Percentiles rank a stretch among this genome's conserved stretches.
These are phyloP conservation scores for Hyles lineata DNA, from an alignment of 2,888 invertebrate species.

Conservation along the genomic window DNA sequence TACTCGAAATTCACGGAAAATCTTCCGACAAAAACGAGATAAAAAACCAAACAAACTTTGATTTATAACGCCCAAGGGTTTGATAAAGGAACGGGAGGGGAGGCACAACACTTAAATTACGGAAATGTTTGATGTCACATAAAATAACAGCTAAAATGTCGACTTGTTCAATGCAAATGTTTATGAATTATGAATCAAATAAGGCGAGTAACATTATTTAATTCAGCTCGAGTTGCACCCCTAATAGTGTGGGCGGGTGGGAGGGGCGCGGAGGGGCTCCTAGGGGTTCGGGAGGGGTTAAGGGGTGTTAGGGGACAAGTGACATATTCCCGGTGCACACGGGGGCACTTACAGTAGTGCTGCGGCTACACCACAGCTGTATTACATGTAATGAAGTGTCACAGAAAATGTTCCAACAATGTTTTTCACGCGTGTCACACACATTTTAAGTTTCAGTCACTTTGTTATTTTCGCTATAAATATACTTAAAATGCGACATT, in stretches of 20 bases:
- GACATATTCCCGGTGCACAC: conserved; percentile 76
- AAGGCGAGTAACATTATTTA: conserved; percentile 68
- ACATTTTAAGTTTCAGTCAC: background rate
- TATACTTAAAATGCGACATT: background rate
- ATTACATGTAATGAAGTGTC: conserved; percentile 69
- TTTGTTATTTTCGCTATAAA: too few relatives aligned
- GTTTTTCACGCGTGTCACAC: background rate
- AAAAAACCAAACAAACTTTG: conserved; percentile 6
- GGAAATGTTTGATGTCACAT: conserved; percentile 24
- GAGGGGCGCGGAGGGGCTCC: conserved; percentile 26
- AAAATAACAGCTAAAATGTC: too few relatives aligned
- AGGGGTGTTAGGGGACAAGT: conserved; percentile 63
- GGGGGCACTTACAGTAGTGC: conserved; percentile 68
- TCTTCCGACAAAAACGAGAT: background rate
- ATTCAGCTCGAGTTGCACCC: conserved; percentile 61
- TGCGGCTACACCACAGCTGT: conserved; percentile 60
- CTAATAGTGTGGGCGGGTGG: conserved; percentile 44
- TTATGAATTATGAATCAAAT: conserved; percentile 48
- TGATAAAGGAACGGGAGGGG: background rate
- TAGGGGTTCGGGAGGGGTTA: background rate
- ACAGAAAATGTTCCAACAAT: conserved; percentile 50
- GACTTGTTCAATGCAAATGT: conserved; percentile 32
- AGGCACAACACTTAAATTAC: conserved; percentile 15
- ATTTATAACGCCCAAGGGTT: conserved; percentile 9
- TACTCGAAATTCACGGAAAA: background rate